Percentiles rank a stretch among this genome's conserved stretches.
Conservation (phyloP, 2,797 vertebrate species). For the Tapirus indicus region DNA sequence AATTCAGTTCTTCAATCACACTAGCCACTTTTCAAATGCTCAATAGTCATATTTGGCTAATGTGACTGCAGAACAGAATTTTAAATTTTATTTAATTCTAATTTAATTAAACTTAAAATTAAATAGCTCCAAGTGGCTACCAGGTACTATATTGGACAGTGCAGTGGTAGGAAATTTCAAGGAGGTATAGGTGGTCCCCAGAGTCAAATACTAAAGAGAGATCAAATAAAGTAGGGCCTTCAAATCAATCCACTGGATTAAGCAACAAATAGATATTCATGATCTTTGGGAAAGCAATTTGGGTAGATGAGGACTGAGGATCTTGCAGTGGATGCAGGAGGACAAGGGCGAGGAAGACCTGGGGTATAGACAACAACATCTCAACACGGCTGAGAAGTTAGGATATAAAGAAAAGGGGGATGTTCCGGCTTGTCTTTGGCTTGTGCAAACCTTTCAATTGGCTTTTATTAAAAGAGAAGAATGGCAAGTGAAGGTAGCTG, state of each 20-base stretch:
- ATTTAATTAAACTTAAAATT: not conserved
- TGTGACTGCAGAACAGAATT: not conserved
- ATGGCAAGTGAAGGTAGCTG: not conserved
- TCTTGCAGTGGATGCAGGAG: rapidly evolving
- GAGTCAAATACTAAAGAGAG: not conserved
- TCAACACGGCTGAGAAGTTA: not conserved
- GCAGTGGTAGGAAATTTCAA: not conserved
- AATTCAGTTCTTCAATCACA: not conserved
- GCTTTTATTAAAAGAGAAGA: not conserved
- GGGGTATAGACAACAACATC: no score
- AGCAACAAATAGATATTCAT: not conserved
- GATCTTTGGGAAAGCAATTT: not conserved
- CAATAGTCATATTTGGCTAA: not conserved
- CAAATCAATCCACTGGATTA: not conserved
- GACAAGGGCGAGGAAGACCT: rapidly evolving
- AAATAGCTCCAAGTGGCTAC: not conserved
- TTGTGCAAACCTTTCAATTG: not conserved
- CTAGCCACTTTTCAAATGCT: not conserved
- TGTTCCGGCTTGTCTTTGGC: not conserved
- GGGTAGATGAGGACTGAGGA: not conserved
- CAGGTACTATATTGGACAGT: not conserved
- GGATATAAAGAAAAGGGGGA: not conserved
- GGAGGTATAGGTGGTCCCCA: not conserved
- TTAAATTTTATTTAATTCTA: not conserved
- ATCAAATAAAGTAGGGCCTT: not conserved